Evolutionary conservation across 2,888 invertebrate species (phyloP).

Genomic region (Pollenia angustigena): DNA sequence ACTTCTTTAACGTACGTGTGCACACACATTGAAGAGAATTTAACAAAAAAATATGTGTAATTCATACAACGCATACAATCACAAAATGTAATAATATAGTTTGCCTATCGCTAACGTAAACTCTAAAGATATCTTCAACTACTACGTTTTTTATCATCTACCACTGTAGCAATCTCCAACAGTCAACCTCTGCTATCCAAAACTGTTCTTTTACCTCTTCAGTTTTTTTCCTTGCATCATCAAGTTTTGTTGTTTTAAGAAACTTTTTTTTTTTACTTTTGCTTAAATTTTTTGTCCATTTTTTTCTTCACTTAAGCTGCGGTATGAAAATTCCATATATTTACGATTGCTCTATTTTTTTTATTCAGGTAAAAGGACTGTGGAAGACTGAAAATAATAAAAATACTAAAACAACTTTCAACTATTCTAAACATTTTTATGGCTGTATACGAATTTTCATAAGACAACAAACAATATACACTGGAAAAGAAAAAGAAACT

Average conservation of each 20-base stretch:
- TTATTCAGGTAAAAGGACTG: constrained; percentile 55
- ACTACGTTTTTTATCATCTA: background rate
- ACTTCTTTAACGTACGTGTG: too few relatives aligned
- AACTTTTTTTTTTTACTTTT: constrained; percentile 29
- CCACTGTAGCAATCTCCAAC: background rate
- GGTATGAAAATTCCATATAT: constrained; percentile 63
- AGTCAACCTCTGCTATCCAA: background rate
- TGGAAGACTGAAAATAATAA: constrained; percentile 33
- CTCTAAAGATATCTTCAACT: too few relatives aligned
- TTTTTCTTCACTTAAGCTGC: background rate
- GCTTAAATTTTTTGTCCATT: background rate
- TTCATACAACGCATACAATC: too few relatives aligned
- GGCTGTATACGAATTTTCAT: constrained; percentile 67
- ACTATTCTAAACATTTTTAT: constrained; percentile 73
- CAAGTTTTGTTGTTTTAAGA: constrained; percentile 56
- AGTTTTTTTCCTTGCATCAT: constrained; percentile 26
- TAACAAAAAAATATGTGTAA: too few relatives aligned
- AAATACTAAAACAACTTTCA: constrained; percentile 61
- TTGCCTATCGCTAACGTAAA: too few relatives aligned
- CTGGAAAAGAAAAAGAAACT: constrained; percentile 35
- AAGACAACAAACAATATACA: constrained; percentile 33
- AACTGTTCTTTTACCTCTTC: background rate
- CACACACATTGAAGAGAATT: too few relatives aligned
- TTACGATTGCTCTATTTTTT: constrained; percentile 62
- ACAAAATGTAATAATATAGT: too few relatives aligned